A percentile compares a stretch with the other conserved stretches of the same genome.
Conservation (phyloP, 1,140 invertebrate species). For the Drosophila tani region DNA sequence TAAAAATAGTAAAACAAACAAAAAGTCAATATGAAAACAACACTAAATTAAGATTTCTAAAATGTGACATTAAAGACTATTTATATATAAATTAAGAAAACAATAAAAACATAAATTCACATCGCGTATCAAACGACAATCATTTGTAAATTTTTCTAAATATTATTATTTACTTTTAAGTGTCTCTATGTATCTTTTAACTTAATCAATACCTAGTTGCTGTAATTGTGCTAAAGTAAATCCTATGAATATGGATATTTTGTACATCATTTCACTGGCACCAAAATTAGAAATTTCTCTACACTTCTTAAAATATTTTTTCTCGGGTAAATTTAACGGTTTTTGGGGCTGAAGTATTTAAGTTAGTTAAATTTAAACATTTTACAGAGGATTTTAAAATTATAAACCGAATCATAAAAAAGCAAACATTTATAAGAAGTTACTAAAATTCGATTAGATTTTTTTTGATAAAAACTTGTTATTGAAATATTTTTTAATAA, state of each 20-base stretch:
- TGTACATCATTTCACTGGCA: constrained; percentile 81
- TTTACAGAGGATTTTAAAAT: not conserved
- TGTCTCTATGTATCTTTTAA: constrained; percentile 4
- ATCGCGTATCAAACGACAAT: constrained; percentile 56
- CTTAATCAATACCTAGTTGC: constrained; percentile 22
- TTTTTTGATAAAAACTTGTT: not conserved
- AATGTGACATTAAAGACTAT: constrained; percentile 11
- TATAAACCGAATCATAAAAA: not conserved
- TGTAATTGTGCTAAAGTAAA: constrained; percentile 71
- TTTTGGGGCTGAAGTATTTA: not conserved
- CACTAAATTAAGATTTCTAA: constrained; percentile 43
- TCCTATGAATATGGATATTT: constrained; percentile 36
- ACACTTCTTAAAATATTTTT: not conserved
- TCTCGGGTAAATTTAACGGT: not conserved
- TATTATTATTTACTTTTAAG: constrained; percentile 15
- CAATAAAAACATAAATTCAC: constrained; percentile 42
- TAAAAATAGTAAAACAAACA: constrained; percentile 81
- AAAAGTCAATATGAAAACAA: constrained; percentile 63
- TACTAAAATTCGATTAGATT: too few species aligned
- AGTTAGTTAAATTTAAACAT: not conserved
- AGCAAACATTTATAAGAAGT: not conserved
- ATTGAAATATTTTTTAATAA: not conserved
- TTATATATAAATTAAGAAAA: constrained; percentile 60
- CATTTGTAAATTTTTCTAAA: constrained; percentile 70
- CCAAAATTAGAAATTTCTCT: constrained; percentile 45